These are phyloP conservation scores for Tetramorium simillimum DNA, from an alignment of 1,140 invertebrate species.

Conservation along the genomic window DNA sequence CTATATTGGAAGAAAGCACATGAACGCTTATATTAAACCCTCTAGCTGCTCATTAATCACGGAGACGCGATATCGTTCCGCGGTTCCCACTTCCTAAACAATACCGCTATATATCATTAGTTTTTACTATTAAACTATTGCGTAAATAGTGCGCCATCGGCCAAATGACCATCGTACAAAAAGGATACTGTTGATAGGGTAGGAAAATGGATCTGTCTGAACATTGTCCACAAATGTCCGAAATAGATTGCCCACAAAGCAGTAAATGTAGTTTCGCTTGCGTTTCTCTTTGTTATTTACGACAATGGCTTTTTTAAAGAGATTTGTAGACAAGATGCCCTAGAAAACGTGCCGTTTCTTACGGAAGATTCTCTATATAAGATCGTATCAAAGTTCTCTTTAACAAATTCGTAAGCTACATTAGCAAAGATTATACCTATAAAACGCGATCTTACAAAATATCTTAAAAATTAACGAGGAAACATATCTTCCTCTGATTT, in stretches of 20 bases:
- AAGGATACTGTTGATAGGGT: not conserved
- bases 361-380: not conserved
- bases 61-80: not conserved
- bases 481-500: not conserved
- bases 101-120: not conserved
- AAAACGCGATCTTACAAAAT: not conserved
- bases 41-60: not conserved
- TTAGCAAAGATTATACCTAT: not conserved
- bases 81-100: not conserved
- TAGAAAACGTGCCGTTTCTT: not conserved
- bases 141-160: slow-evolving; percentile 7
- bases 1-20: not conserved
- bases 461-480: not conserved
- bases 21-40: not conserved
- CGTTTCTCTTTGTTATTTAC: not conserved
- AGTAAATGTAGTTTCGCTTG: not conserved
- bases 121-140: not conserved
- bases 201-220: not conserved
- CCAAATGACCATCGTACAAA: slow-evolving; percentile 18
- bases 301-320: not conserved
- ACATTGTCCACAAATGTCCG: not conserved
- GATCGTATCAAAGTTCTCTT: not conserved
- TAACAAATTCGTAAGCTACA: not conserved
- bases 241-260: slow-evolving; percentile 18
- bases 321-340: not conserved